A percentile compares a stretch with the other conserved stretches of the same genome.
Evolutionary conservation across 2,888 invertebrate species (phyloP).

Genomic region (Xestia rhomboidea): DNA sequence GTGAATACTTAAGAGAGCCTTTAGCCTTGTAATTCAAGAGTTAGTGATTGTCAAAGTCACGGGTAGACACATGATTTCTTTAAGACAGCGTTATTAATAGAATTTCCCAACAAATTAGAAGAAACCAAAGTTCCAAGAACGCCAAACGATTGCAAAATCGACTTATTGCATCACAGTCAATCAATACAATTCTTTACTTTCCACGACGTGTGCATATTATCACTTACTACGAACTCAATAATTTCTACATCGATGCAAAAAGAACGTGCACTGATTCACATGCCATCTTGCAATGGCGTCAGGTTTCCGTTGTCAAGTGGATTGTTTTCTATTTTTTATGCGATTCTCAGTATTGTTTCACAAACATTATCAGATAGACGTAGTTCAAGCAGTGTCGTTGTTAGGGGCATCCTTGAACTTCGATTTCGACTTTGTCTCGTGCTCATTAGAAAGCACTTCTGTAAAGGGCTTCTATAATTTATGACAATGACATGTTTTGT

Average conservation of each 20-base stretch:
- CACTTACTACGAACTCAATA: constrained; percentile 28
- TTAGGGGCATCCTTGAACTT: constrained; percentile 20
- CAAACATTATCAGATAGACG: neutral
- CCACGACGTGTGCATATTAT: constrained; percentile 10
- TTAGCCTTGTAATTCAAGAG: constrained; percentile 1
- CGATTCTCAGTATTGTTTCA: constrained; percentile 19
- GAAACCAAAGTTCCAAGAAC: constrained; percentile 13
- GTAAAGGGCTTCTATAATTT: constrained; percentile 1
- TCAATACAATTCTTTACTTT: constrained; percentile 16
- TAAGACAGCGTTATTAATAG: neutral
- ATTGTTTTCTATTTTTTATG: constrained; percentile 23
- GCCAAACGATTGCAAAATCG: neutral
- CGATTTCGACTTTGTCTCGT: neutral
- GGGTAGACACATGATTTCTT: neutral
- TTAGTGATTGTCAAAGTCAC: neutral
- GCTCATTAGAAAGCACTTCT: constrained; percentile 3
- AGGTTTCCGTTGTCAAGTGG: constrained; percentile 18
- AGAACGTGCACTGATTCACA: constrained; percentile 43
- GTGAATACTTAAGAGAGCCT: neutral
- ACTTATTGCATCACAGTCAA: constrained; percentile 29
- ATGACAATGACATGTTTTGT: constrained; percentile 7
- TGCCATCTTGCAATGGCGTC: constrained; percentile 20
- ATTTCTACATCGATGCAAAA: constrained; percentile 36
- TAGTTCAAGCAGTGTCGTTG: neutral
- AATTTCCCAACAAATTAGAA: constrained; percentile 15